These are phyloP conservation scores for Centropristis striata DNA, from an alignment of 2,113 vertebrate species.

Conservation along the genomic window DNA sequence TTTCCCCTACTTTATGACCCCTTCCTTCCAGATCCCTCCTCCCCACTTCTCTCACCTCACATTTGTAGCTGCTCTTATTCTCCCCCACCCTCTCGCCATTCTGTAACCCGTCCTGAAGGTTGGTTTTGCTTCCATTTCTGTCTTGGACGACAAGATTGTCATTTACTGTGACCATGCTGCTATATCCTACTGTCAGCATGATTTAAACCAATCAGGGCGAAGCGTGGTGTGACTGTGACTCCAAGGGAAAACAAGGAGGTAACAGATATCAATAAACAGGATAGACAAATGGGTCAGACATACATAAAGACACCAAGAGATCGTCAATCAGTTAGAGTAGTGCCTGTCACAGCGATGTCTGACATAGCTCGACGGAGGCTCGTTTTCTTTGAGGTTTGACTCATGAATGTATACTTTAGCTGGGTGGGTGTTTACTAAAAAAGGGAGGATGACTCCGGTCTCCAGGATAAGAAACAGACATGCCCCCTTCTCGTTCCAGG, in stretches of 20 bases:
- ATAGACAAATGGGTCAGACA: slow-evolving; percentile 14
- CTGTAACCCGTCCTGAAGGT: slow-evolving; percentile 8
- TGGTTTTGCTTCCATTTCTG: slow-evolving; percentile 62
- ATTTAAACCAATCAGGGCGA: slow-evolving; percentile 44
- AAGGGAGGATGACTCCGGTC: slow-evolving; percentile 58
- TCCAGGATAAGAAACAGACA: slow-evolving; percentile 67
- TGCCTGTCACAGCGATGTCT: slow-evolving; percentile 26
- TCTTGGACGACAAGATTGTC: slow-evolving; percentile 62
- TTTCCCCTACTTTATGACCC: slow-evolving; percentile 37
- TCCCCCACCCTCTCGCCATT: slow-evolving; percentile 1
- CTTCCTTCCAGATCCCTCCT: slow-evolving; percentile 40
- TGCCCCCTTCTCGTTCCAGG: slow-evolving; percentile 14
- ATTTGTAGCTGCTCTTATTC: slow-evolving; percentile 5
- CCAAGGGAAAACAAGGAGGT: slow-evolving; percentile 3
- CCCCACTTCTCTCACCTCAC: slow-evolving; percentile 40
- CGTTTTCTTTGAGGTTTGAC: slow-evolving; percentile 37
- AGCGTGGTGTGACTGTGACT: slow-evolving; percentile 7
- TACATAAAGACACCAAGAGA: neutral
- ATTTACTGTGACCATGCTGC: slow-evolving; percentile 56
- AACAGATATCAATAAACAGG: slow-evolving; percentile 3
- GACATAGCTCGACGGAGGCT: slow-evolving; percentile 21
- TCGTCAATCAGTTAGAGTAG: slow-evolving; percentile 21
- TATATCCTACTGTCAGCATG: slow-evolving; percentile 38
- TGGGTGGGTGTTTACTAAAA: slow-evolving; percentile 43
- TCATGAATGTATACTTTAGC: slow-evolving; percentile 43